These are phyloP conservation scores for Uria aalge DNA, from an alignment of 2,113 vertebrate genomes.

Conservation along the genomic window DNA sequence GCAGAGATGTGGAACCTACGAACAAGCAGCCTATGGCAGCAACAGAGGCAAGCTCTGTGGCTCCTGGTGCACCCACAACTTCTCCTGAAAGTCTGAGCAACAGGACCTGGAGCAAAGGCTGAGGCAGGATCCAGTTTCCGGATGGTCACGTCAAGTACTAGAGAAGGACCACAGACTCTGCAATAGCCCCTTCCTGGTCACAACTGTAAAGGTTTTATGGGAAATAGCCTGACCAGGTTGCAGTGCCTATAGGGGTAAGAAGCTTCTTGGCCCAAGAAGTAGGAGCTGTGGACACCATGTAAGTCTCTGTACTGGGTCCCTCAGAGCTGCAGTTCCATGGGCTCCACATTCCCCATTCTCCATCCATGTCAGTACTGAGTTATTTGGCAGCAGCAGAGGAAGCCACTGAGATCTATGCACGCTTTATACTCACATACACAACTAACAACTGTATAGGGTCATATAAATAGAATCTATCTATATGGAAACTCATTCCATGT, in stretches of 20 bases:
- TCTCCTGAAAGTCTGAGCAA: not conserved
- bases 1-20: not conserved
- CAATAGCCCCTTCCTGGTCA: not conserved
- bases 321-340: not conserved
- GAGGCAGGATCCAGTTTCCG: not conserved
- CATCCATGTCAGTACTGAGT: not conserved
- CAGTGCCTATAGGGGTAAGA: not conserved
- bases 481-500: not conserved
- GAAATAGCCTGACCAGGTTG: not conserved
- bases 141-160: not conserved
- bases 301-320: not conserved
- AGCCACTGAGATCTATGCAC: not conserved
- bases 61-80: not conserved
- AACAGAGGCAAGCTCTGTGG: no score
- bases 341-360: not conserved
- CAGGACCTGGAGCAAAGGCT: not conserved
- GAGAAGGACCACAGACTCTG: not conserved
- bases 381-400: not conserved
- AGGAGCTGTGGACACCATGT: not conserved
- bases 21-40: accelerated
- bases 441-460: not conserved
- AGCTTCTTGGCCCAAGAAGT: not conserved
- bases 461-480: not conserved
- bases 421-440: not conserved
- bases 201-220: not conserved